These are phyloP conservation scores for Tipula helvola DNA, from an alignment of 2,888 invertebrate genomes.

Conservation along the genomic window DNA sequence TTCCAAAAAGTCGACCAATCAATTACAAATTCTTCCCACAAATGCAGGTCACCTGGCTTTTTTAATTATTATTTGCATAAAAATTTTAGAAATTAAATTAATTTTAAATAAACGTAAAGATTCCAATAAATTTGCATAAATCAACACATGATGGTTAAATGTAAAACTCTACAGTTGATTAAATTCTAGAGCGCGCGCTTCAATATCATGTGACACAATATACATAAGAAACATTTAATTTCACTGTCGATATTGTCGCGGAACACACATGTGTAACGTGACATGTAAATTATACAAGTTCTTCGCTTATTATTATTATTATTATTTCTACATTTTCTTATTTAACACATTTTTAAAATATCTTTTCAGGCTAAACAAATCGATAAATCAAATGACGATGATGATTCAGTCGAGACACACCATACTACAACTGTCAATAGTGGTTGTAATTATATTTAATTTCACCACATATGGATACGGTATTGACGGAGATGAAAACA, in stretches of 20 bases:
- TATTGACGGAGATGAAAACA: neutral
- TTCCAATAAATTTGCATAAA: neutral
- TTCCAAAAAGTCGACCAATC: neutral
- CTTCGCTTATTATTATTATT: neutral
- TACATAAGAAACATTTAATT: neutral
- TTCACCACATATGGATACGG: neutral
- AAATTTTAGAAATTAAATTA: neutral
- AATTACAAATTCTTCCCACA: neutral
- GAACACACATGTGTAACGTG: neutral
- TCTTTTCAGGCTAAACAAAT: neutral
- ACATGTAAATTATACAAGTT: too few species aligned
- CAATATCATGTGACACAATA: neutral
- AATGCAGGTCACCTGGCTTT: neutral
- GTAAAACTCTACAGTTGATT: neutral
- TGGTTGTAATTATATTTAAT: neutral
- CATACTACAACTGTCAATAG: neutral
- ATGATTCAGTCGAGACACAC: neutral
- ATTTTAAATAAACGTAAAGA: neutral
- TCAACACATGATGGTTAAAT: neutral
- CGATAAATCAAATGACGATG: neutral
- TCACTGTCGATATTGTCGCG: neutral
- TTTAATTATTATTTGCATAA: neutral
- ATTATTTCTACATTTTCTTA: neutral
- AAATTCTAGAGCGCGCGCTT: neutral
- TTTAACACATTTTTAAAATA: neutral